Conservation (phyloP, 1,140 invertebrate genomes). For the Hydropsyche tenuis region DNA sequence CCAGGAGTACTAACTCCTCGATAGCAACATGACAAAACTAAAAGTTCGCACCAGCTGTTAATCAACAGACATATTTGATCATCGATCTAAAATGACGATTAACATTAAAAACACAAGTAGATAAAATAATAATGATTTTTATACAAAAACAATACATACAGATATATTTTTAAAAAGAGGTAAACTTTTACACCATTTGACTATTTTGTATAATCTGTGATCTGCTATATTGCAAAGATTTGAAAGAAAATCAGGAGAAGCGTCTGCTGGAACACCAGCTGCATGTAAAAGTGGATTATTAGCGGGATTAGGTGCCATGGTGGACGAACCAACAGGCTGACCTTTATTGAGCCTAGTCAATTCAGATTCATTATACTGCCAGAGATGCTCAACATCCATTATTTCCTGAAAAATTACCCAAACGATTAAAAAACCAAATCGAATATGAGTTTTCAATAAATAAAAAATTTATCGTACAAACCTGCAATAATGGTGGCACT, state of each 20-base stretch:
- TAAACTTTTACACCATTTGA: conserved; percentile 97
- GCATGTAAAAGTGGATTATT: conserved; percentile 67
- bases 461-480: conserved; percentile 48
- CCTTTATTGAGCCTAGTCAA: conserved; percentile 66
- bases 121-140: conserved; percentile 31
- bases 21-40: conserved; percentile 92
- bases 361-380: conserved; percentile 85
- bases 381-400: conserved; percentile 92
- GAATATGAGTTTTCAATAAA: background rate
- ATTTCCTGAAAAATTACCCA: conserved; percentile 75
- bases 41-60: conserved; percentile 96
- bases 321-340: conserved; percentile 52
- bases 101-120: conserved; percentile 30
- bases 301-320: conserved; percentile 53
- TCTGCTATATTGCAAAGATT: conserved; percentile 94
- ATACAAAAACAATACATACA: conserved; percentile 61
- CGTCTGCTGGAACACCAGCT: conserved; percentile 67
- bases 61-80: conserved; percentile 96
- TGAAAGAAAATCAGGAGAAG: conserved; percentile 83
- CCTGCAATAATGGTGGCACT: conserved; percentile 66
- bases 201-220: conserved; percentile 94
- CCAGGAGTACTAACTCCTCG: conserved; percentile 85
- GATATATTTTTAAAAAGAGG: conserved; percentile 96
- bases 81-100: conserved; percentile 74
- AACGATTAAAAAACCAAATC: background rate